Evolutionary conservation across 1,140 invertebrate species (phyloP).

Genomic region (Bombus pascuorum): DNA sequence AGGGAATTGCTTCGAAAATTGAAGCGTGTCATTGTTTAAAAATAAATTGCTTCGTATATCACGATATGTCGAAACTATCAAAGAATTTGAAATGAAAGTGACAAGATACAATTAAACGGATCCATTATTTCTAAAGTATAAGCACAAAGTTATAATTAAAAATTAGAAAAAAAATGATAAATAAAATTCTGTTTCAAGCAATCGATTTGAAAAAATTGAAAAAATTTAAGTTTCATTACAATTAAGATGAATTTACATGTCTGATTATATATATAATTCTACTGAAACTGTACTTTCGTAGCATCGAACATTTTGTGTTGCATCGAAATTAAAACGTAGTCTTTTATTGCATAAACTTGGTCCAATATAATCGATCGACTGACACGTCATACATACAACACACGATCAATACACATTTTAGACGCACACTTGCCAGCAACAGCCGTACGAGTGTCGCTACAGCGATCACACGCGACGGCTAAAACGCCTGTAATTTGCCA

Average conservation of each 20-base stretch:
- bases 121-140: not conserved
- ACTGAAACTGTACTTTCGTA: not conserved
- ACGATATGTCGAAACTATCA: not conserved
- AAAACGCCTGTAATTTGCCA: constrained; percentile 35
- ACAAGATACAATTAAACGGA: not conserved
- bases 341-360: not conserved
- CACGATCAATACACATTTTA: constrained; percentile 6
- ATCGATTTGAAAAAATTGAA: too few species aligned
- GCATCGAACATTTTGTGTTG: not conserved
- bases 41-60: not conserved
- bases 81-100: not conserved
- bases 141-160: not conserved
- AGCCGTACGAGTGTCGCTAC: not conserved
- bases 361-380: constrained; percentile 20
- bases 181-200: not conserved
- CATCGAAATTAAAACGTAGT: not conserved
- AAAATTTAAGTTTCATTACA: not conserved
- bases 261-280: not conserved
- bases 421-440: not conserved
- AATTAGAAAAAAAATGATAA: not conserved
- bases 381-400: constrained; percentile 2
- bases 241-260: not conserved
- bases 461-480: not conserved
- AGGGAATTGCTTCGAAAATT: constrained; percentile 23
- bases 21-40: constrained; percentile 12